phyloP scores from a whole-genome alignment of 2,113 vertebrate species.

The Lethenteron camtschaticum region DNA sequence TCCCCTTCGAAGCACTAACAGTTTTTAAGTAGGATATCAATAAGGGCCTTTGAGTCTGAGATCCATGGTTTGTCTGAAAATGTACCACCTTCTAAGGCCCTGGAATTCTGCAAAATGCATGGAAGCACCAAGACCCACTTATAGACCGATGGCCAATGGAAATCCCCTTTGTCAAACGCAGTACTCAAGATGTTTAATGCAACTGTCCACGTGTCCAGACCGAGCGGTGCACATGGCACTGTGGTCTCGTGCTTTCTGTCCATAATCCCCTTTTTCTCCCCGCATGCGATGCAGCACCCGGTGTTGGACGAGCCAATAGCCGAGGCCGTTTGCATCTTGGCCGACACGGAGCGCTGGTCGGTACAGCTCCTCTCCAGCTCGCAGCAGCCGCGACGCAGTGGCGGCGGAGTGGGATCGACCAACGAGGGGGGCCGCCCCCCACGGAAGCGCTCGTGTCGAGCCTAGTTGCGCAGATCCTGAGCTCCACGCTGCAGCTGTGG shows the following conservation, averaged over 20 bases:
- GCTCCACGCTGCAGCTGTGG: constrained; percentile 91
- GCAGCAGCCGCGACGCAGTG: constrained; percentile 49
- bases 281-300: constrained; percentile 38
- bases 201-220: no score
- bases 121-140: no score
- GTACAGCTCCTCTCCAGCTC: constrained; percentile 94
- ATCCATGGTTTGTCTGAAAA: no score
- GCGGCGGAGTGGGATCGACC: neutral
- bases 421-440: constrained; percentile 58
- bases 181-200: no score
- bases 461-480: constrained; percentile 65
- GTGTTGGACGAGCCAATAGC: constrained; percentile 92
- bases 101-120: no score
- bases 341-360: constrained; percentile 87
- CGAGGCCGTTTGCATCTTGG: constrained; percentile 92
- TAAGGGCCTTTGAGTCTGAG: no score
- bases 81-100: no score
- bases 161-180: no score
- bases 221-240: no score
- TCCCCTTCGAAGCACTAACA: no score
- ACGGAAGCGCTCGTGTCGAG: constrained; percentile 81
- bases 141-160: no score
- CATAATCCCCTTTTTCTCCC: constrained; percentile 9
- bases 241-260: neutral
- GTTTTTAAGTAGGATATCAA: no score